Evolutionary conservation across 2,888 invertebrate genomes (phyloP).

Genomic region (Mythimna lalbum): DNA sequence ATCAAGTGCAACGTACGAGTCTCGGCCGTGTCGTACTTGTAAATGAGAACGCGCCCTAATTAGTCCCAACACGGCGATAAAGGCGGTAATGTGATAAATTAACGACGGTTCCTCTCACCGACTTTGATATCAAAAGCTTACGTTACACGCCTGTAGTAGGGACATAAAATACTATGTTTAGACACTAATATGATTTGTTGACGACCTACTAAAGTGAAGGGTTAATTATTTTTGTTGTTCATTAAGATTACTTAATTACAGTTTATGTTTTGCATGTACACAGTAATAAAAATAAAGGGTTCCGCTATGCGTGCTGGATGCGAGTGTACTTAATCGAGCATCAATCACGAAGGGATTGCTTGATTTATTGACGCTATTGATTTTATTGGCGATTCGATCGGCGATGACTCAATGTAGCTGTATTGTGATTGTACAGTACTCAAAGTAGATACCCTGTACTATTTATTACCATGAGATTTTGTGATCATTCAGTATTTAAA

Average conservation of each 20-base stretch:
- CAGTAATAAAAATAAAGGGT: conserved; percentile 29
- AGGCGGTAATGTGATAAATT: conserved; percentile 69
- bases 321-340: conserved; percentile 48
- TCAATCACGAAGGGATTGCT: conserved; percentile 61
- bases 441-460: conserved; percentile 22
- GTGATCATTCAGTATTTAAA: conserved; percentile 2
- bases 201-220: conserved; percentile 43
- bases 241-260: conserved; percentile 30
- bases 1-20: conserved; percentile 52
- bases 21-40: conserved; percentile 55
- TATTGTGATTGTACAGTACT: conserved; percentile 33
- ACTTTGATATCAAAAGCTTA: conserved; percentile 69
- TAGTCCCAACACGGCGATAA: conserved; percentile 68
- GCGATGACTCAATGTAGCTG: conserved; percentile 57
- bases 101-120: conserved; percentile 63
- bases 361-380: conserved; percentile 62
- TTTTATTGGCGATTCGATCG: conserved; percentile 59
- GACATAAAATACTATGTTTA: conserved; percentile 68
- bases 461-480: conserved; percentile 33
- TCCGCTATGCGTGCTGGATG: conserved; percentile 32
- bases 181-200: conserved; percentile 58
- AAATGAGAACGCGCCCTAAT: conserved; percentile 65
- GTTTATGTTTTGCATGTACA: conserved; percentile 10
- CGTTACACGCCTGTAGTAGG: conserved; percentile 57
- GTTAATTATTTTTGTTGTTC: conserved; percentile 56